phyloP scores from a whole-genome alignment of 2,113 vertebrate species.

The Gnathonemus longibarbis region DNA sequence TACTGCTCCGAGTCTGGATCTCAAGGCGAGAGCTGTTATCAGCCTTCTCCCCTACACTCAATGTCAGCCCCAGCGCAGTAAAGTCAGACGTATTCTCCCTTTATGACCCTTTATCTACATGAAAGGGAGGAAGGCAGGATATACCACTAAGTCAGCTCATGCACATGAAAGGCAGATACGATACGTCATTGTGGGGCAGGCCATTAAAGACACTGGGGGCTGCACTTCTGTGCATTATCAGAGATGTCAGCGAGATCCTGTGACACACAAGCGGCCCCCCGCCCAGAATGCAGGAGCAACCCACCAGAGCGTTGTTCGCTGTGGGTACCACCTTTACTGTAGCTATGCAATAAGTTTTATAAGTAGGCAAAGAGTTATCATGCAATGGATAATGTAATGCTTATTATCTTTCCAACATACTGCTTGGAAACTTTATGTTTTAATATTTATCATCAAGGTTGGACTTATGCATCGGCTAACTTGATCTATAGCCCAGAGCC shows the following conservation, averaged over 20 bases:
- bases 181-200: background rate
- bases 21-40: slow-evolving; percentile 71
- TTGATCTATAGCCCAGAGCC: background rate
- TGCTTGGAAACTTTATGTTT: background rate
- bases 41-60: slow-evolving; percentile 47
- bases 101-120: slow-evolving; percentile 20
- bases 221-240: slow-evolving; percentile 6
- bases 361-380: background rate
- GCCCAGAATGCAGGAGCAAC: background rate
- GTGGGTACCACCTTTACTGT: background rate
- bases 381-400: background rate
- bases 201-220: background rate
- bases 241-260: background rate
- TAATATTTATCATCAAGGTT: background rate
- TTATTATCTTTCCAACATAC: background rate
- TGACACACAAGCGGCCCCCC: background rate
- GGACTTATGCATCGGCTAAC: background rate
- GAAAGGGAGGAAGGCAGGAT: slow-evolving; percentile 17
- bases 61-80: slow-evolving; percentile 51
- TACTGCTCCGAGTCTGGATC: slow-evolving; percentile 70
- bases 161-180: slow-evolving; percentile 19
- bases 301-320: background rate
- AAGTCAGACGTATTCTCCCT: slow-evolving; percentile 8
- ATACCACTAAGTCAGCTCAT: background rate
- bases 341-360: background rate